Base-by-base conservation (phyloP, 2,888 invertebrate species). In the Balanococcus diminutus region DNA sequence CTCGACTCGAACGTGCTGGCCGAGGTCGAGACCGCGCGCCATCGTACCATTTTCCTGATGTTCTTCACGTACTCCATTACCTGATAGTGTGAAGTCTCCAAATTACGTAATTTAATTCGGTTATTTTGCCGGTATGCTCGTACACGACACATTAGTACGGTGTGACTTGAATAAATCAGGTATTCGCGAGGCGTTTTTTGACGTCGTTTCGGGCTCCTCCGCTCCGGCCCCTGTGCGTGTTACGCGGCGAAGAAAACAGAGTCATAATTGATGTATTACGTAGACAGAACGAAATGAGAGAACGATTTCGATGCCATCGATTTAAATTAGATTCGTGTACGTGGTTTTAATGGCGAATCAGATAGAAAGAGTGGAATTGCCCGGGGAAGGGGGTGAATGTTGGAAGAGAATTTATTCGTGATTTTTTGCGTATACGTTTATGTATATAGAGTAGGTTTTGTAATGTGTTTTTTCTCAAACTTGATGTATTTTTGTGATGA, bases 1-100 rank as follows among this genome's bases (percentile, higher is more conserved):
- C 1, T 28, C 11, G 28, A 46, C 22, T n/a, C n/a, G n/a, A n/a
- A n/a, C n/a, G n/a, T n/a, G 72, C 16, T 72, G 32, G n/a, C 22
- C 32, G 72, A 1, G 25, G 61, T 61, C 61, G 22, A n/a, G n/a
- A n/a, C 22, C 56, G 56, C 56, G 5, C 22, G 22, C 67, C 16
- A n/a, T n/a, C n/a, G n/a, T n/a, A n/a, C n/a, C n/a, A n/a, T n/a
- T n/a, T 67, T 79, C 75, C 1, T 11, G 0, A 32, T 79, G 75
- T 79, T 79, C 36, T 79, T 79, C 75, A 79, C 75, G 75, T 79
- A 79, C 75, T 79, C 75, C 36, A 79, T 79, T 79, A 79, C 75
- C 75, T 79, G 75, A 79, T 79, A 79, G 75, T 79, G 75, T 79
- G 36, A 79, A 79, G 75, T 79, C 75, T 79, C 32, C 75, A 79